These are phyloP conservation scores for Mesocricetus auratus DNA, from an alignment of 2,113 vertebrate genomes.

Conservation along the genomic window DNA sequence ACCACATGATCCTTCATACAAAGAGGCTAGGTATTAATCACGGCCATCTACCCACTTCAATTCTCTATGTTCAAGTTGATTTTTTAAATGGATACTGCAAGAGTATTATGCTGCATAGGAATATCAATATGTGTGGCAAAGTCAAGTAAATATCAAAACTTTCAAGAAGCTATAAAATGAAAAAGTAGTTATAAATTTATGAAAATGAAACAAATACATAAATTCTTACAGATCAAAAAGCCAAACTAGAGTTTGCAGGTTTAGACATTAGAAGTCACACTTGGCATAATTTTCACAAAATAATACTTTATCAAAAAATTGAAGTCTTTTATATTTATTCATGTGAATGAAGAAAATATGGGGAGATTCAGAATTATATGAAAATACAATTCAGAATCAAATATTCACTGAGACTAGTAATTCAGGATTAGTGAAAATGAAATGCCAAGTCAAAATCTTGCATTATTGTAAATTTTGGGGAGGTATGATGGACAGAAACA, in stretches of 20 bases:
- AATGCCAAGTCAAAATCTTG: too few relatives aligned
- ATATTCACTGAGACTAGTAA: not conserved
- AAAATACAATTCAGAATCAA: not conserved
- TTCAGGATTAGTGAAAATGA: not conserved
- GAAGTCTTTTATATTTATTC: not conserved
- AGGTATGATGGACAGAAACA: not conserved
- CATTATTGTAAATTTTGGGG: not conserved
- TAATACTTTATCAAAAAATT: not conserved
- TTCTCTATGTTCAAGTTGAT: not conserved
- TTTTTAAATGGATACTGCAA: not conserved
- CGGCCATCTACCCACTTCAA: not conserved
- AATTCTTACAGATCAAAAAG: not conserved
- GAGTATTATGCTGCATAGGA: too few relatives aligned
- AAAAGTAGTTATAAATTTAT: not conserved
- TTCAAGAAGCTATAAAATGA: not conserved
- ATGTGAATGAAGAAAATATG: not conserved
- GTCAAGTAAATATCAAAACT: not conserved
- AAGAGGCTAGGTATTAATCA: not conserved
- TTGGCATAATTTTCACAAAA: not conserved
- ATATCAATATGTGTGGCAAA: not conserved
- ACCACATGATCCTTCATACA: not conserved
- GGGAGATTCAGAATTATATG: not conserved
- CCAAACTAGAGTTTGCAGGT: not conserved
- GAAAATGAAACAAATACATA: not conserved
- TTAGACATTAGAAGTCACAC: rapidly evolving